Percentiles rank a stretch among this genome's conserved stretches.
Evolutionary conservation across 1,140 invertebrate species (phyloP).

Genomic region (Palaemon carinicauda): DNA sequence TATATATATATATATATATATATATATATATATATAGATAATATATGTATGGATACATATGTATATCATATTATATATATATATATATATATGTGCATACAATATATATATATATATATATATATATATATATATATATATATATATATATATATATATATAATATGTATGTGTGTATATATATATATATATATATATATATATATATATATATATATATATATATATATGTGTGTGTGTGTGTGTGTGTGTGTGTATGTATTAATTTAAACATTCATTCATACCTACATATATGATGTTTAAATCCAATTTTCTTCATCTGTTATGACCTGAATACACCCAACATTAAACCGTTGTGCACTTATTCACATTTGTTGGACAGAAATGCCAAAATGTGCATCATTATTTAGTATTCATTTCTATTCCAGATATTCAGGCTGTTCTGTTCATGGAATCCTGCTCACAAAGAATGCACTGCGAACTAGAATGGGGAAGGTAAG

Average conservation of each 20-base stretch:
- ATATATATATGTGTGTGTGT: not conserved
- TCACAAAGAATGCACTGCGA: too few relatives aligned
- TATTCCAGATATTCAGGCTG: too few relatives aligned
- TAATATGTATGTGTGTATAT: not conserved
- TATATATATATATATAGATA: not conserved
- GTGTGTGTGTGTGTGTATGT: not conserved
- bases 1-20: not conserved
- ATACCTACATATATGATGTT: too few relatives aligned
- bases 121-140: not conserved
- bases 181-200: not conserved
- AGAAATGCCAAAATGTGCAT: too few relatives aligned
- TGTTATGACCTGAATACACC: too few relatives aligned
- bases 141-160: not conserved
- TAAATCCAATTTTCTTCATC: too few relatives aligned
- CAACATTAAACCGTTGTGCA: too few relatives aligned
- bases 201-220: not conserved
- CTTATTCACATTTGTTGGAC: too few relatives aligned
- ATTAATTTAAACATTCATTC: not conserved
- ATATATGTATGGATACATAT: too few relatives aligned
- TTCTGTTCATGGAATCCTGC: too few relatives aligned
- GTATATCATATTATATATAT: not conserved
- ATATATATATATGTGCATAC: not conserved
- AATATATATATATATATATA: constrained; percentile 2
- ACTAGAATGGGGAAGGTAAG: too few relatives aligned
- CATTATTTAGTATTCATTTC: too few relatives aligned